Conservation (phyloP, 2,888 invertebrate species). For the Eupithecia dodoneata region DNA sequence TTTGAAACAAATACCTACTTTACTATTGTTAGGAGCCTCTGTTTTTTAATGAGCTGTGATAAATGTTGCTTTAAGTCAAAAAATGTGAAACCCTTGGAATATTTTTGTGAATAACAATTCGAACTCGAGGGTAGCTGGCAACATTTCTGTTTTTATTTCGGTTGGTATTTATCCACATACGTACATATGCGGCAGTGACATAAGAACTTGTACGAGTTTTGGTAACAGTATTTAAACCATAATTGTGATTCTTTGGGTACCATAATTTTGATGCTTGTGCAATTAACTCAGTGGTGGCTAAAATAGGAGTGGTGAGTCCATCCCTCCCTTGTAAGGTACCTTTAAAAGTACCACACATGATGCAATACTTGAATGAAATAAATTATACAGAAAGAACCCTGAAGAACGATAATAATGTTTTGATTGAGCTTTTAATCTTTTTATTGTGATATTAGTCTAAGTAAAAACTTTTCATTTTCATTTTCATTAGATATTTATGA, state of each 20-base stretch:
- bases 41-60: constrained; percentile 29
- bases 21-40: constrained; percentile 28
- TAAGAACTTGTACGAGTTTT: neutral
- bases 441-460: too few species aligned
- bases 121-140: neutral
- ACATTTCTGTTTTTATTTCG: neutral
- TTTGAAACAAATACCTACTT: constrained; percentile 27
- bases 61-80: constrained; percentile 22
- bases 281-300: neutral
- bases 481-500: too few species aligned
- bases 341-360: too few species aligned
- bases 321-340: too few species aligned
- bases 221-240: neutral
- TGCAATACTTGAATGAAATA: too few species aligned
- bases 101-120: constrained; percentile 11
- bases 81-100: constrained; percentile 1
- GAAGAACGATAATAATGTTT: too few species aligned
- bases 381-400: too few species aligned
- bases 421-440: neutral
- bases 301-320: neutral
- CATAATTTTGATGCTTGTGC: too few species aligned
- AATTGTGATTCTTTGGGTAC: too few species aligned
- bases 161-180: neutral
- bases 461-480: too few species aligned
- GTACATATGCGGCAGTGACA: neutral